phyloP scores from a whole-genome alignment of 2,113 vertebrate genomes.

The Cyprinus carpio region DNA sequence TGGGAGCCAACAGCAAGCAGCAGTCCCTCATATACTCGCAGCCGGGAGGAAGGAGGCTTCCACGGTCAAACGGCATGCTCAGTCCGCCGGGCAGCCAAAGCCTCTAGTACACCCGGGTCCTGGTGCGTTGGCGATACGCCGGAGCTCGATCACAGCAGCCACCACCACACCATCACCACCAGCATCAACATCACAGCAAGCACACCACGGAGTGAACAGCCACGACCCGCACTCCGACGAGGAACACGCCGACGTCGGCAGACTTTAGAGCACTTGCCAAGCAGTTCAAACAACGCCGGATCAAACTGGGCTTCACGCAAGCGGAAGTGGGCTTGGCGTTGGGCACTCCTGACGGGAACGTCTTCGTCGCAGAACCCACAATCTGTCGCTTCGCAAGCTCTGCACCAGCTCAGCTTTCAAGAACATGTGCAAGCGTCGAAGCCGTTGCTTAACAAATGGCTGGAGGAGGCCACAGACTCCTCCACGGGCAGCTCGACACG shows the following conservation, averaged over 20 bases:
- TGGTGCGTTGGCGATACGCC: slow-evolving; percentile 93
- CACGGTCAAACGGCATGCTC: slow-evolving; percentile 96
- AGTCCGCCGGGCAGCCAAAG: slow-evolving; percentile 88
- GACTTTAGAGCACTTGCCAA: slow-evolving; percentile 88
- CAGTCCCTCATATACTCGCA: slow-evolving; percentile 92
- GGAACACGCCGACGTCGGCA: slow-evolving; percentile 91
- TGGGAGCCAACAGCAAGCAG: slow-evolving; percentile 87
- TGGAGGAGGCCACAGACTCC: slow-evolving; percentile 92
- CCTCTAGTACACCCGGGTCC: slow-evolving; percentile 89
- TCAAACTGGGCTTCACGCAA: slow-evolving; percentile 90
- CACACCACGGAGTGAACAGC: slow-evolving; percentile 77
- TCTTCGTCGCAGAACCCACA: slow-evolving; percentile 89
- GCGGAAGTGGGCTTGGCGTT: slow-evolving; percentile 86
- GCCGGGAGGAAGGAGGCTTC: slow-evolving; percentile 89
- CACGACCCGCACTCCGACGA: slow-evolving; percentile 94
- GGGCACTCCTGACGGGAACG: slow-evolving; percentile 86
- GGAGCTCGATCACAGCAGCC: slow-evolving; percentile 89
- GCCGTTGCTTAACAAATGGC: slow-evolving; percentile 91
- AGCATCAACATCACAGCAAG: slow-evolving; percentile 84
- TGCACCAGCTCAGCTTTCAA: slow-evolving; percentile 89
- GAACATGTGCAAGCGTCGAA: slow-evolving; percentile 91
- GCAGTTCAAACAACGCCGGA: slow-evolving; percentile 89
- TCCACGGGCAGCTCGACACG: slow-evolving; percentile 90
- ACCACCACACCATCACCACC: slow-evolving; percentile 88
- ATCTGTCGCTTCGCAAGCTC: slow-evolving; percentile 87